Evolutionary conservation across 2,888 invertebrate genomes (phyloP).

Genomic region (Dendrolimus houi): DNA sequence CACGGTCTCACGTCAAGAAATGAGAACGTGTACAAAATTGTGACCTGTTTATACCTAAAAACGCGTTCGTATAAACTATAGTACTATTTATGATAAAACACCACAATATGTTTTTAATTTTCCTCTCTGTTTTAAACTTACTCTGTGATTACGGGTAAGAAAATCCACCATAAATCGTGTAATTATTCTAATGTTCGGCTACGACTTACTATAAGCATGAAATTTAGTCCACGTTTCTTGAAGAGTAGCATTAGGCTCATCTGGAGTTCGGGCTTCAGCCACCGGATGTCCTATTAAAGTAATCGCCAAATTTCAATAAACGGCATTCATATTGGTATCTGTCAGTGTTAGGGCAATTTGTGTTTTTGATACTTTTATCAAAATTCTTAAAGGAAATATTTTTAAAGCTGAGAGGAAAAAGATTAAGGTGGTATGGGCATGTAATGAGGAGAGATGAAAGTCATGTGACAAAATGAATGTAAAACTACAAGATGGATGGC

Average conservation of each 20-base stretch:
- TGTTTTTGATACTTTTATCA: too few species aligned
- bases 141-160: slow-evolving; percentile 6
- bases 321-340: slow-evolving; percentile 47
- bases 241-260: slow-evolving; percentile 32
- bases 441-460: too few species aligned
- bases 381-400: too few species aligned
- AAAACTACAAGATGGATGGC: too few species aligned
- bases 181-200: slow-evolving; percentile 50
- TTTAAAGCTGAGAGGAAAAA: too few species aligned
- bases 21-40: too few species aligned
- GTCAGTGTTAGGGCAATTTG: slow-evolving; percentile 9
- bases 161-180: slow-evolving; percentile 30
- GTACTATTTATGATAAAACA: slow-evolving; percentile 1
- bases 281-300: slow-evolving; percentile 72
- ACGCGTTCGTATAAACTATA: slow-evolving; percentile 11
- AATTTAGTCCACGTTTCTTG: slow-evolving; percentile 17
- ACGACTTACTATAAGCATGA: slow-evolving; percentile 11
- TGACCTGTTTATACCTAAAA: too few species aligned
- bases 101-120: background rate
- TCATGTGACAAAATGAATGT: too few species aligned
- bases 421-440: too few species aligned
- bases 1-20: too few species aligned
- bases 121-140: background rate
- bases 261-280: slow-evolving; percentile 14
- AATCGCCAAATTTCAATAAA: slow-evolving; percentile 67